These are phyloP conservation scores for Aphis craccivora DNA, from an alignment of 1,140 invertebrate species.

Conservation along the genomic window DNA sequence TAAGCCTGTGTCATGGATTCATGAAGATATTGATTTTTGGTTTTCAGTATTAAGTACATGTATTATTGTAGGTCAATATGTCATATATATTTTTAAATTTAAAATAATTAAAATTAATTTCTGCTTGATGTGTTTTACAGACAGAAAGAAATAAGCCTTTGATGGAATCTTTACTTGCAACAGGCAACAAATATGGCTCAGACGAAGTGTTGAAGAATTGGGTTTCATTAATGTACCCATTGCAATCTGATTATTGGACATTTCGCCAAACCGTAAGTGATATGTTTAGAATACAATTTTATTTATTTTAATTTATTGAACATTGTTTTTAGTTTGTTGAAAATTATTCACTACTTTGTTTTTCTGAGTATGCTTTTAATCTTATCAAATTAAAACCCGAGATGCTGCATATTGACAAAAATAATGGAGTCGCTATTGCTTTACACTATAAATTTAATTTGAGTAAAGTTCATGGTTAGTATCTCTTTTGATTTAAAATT, in stretches of 20 bases:
- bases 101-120: background rate
- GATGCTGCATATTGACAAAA: slow-evolving; percentile 27
- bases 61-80: background rate
- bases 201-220: slow-evolving; percentile 23
- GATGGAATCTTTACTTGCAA: background rate
- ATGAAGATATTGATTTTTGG: slow-evolving; percentile 39
- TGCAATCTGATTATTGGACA: slow-evolving; percentile 28
- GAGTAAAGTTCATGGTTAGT: background rate
- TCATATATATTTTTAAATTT: background rate
- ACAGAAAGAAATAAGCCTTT: background rate
- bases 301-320: background rate
- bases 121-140: background rate
- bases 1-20: background rate
- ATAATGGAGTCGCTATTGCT: background rate
- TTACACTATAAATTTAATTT: slow-evolving; percentile 33
- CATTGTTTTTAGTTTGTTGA: slow-evolving; percentile 41
- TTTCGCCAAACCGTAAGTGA: slow-evolving; percentile 47
- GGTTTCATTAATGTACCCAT: background rate
- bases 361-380: slow-evolving; percentile 42
- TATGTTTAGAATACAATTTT: background rate
- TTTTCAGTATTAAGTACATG: slow-evolving; percentile 27
- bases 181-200: background rate
- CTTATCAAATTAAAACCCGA: slow-evolving; percentile 42
- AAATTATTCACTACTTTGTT: slow-evolving; percentile 50
- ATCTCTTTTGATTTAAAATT: background rate